Conservation (phyloP, 2,888 invertebrate genomes). For the Neoscelio sp. region DNA sequence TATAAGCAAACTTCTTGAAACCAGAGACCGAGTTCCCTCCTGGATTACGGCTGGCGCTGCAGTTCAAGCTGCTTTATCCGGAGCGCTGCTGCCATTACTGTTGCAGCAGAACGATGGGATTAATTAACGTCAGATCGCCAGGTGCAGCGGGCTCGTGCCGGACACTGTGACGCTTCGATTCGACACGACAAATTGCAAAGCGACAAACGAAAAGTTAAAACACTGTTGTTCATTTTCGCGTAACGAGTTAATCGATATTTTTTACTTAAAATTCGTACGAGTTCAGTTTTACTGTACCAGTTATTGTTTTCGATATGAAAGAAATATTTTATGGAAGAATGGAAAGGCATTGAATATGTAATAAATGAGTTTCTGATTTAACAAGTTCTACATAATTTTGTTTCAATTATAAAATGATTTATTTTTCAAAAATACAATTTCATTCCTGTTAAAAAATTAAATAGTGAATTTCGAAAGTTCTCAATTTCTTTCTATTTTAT, state of each 20-base stretch:
- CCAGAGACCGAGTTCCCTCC: constrained; percentile 59
- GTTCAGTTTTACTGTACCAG: too few relatives aligned
- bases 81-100: constrained; percentile 57
- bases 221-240: constrained; percentile 23
- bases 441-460: too few relatives aligned
- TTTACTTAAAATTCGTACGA: too few relatives aligned
- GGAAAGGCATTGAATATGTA: too few relatives aligned
- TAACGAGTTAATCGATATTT: constrained; percentile 27
- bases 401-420: too few relatives aligned
- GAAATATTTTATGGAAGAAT: too few relatives aligned
- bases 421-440: too few relatives aligned
- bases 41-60: constrained; percentile 58
- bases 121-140: constrained; percentile 66
- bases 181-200: constrained; percentile 36
- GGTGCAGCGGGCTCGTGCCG: constrained; percentile 58
- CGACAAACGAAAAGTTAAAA: constrained; percentile 39
- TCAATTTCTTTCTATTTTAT: too few relatives aligned
- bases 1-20: constrained; percentile 69
- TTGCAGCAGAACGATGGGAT: constrained; percentile 62
- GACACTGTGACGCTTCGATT: constrained; percentile 49
- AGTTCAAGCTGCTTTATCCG: constrained; percentile 61
- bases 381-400: too few relatives aligned
- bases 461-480: too few relatives aligned
- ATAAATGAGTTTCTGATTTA: too few relatives aligned
- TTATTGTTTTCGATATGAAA: too few relatives aligned